Base-by-base conservation (phyloP, 2,888 invertebrate species). In the Spialia ferax region DNA sequence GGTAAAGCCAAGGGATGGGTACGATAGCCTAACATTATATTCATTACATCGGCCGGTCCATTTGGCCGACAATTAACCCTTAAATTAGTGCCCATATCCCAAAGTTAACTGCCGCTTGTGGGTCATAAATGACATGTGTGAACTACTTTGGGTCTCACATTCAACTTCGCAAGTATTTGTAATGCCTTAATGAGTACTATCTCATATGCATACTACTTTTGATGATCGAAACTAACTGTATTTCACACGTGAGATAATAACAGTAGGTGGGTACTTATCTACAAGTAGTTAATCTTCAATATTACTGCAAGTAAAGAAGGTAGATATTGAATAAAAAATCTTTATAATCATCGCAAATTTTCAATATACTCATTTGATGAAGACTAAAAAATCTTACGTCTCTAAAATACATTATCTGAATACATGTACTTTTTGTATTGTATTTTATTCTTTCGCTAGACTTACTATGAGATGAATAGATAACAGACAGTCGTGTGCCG, bases 1-100 rank as follows among this genome's bases (percentile, higher is more conserved):
- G 35, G 35, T 67, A 72, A 71, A 71, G 69, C 66, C 73, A 74
- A 79, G 76, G 80, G 77, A 79, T 79, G 81, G 81, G 79, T 74
- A 32, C 38, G 42, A 66, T 80, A 72, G 69, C 50, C 35, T 65
- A 54, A 69, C 45, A 69, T 83, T 84, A 87, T 90, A 88, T 88
- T 87, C 88, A 91, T 90, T 89, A 89, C 82, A 82, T 78, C 77
- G 82, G 84, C 82, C 80, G 84, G 80, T 77, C 83, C 82, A 82
- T 87, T 75, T 76, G 79, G 75, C 73, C 77, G 81, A 80, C 87
- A 80, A 89, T 91, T 91, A 89, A 88, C 90, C 89, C 88, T 85
- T 80, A 80, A 89, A 87, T 87, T 87, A 86, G 82, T 81, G 78
- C 70, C 77, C 77, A 78, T 75, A 79, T 78, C 73, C 75, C 79